A percentile compares a stretch with the other conserved stretches of the same genome.
Evolutionary conservation across 1,140 invertebrate genomes (phyloP).

Genomic region (Drosophila chauvacae): DNA sequence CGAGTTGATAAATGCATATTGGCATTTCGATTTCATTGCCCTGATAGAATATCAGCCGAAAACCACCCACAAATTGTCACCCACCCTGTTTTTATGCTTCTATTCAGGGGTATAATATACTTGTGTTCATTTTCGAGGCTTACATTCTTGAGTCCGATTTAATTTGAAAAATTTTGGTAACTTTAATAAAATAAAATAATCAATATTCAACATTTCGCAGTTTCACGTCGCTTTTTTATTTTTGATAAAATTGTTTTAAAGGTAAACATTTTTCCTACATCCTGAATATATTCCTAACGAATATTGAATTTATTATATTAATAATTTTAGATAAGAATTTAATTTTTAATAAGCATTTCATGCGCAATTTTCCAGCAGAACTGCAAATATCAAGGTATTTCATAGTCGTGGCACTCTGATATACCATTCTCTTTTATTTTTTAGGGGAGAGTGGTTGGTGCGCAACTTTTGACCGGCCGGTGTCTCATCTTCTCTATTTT

Average conservation of each 20-base stretch:
- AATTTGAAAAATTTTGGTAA: not conserved
- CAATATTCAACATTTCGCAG: too few relatives aligned
- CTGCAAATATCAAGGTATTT: not conserved
- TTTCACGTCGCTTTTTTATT: too few relatives aligned
- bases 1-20: slow-evolving; percentile 51
- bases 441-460: slow-evolving; percentile 20
- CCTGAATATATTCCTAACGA: not conserved
- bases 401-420: not conserved
- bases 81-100: slow-evolving; percentile 13
- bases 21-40: slow-evolving; percentile 51
- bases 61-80: slow-evolving; percentile 12
- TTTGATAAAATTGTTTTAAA: not conserved
- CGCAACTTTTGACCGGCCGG: slow-evolving; percentile 69
- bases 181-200: not conserved
- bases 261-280: not conserved
- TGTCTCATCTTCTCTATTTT: slow-evolving; percentile 66
- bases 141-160: not conserved
- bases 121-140: not conserved
- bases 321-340: too few relatives aligned
- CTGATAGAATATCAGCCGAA: slow-evolving; percentile 12
- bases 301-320: not conserved
- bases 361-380: not conserved
- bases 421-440: slow-evolving; percentile 12
- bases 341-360: not conserved
- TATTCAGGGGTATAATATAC: not conserved